phyloP scores from a whole-genome alignment of 2,113 vertebrate genomes.

The Alosa alosa region DNA sequence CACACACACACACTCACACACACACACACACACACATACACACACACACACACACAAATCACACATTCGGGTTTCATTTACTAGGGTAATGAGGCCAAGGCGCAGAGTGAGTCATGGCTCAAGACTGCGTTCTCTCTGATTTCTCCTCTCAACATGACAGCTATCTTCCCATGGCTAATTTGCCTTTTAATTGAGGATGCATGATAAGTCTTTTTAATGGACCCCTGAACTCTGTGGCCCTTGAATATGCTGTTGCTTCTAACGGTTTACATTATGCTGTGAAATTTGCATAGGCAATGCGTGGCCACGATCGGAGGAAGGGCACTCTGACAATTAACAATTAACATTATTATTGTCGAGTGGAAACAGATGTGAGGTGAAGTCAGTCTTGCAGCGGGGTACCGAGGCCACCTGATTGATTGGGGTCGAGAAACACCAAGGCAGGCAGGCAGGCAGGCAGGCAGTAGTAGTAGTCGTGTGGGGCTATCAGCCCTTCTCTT shows the following conservation, averaged over 20 bases:
- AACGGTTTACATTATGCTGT: too few species aligned
- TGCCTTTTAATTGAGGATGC: constrained; percentile 25
- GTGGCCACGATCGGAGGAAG: not conserved
- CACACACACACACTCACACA: constrained; percentile 30
- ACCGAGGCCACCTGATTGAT: not conserved
- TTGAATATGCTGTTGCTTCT: not conserved
- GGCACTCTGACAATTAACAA: not conserved
- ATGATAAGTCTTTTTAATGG: not conserved
- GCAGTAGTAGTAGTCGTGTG: not conserved
- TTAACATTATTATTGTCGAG: not conserved
- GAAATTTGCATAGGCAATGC: not conserved
- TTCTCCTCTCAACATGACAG: constrained; percentile 25
- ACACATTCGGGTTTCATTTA: constrained; percentile 26
- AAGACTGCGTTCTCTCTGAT: constrained; percentile 20
- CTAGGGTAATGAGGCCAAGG: constrained; percentile 43
- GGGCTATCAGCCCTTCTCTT: not conserved
- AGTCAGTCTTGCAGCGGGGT: not conserved
- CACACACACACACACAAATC: constrained; percentile 44
- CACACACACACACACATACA: constrained; percentile 25
- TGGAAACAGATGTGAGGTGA: constrained; percentile 2
- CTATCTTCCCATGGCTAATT: constrained; percentile 25
- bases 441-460: too few species aligned
- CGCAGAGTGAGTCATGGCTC: constrained; percentile 41
- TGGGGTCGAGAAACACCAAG: not conserved
- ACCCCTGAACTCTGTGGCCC: not conserved